phyloP scores from a whole-genome alignment of 1,140 invertebrate species.

The Drosophila busckii region DNA sequence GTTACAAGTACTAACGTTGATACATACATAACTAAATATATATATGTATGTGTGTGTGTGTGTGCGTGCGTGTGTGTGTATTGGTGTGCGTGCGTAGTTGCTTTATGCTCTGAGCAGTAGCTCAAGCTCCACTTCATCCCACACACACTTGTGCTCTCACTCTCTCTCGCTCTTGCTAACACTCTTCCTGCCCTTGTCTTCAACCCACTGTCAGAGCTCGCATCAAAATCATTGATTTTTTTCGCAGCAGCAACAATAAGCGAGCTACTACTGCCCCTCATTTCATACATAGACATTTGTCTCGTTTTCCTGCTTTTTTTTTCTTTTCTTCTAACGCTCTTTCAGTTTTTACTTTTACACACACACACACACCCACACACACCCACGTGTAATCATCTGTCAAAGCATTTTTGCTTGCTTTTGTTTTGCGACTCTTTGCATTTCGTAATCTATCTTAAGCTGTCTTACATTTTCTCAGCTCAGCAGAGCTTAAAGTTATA shows the following conservation, averaged over 20 bases:
- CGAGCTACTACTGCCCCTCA: slow-evolving; percentile 57
- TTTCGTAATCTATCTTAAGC: slow-evolving; percentile 31
- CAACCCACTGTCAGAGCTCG: slow-evolving; percentile 21
- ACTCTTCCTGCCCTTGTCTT: not conserved
- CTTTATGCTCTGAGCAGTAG: slow-evolving; percentile 11
- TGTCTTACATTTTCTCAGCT: not conserved
- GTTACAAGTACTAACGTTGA: slow-evolving; percentile 29
- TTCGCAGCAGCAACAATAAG: slow-evolving; percentile 27
- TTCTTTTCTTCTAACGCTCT: slow-evolving; percentile 1
- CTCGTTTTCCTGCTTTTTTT: no score
- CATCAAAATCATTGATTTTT: slow-evolving; percentile 58
- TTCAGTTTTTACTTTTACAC: slow-evolving; percentile 13
- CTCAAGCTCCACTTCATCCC: slow-evolving; percentile 10
- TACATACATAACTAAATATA: not conserved
- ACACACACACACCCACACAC: not conserved
- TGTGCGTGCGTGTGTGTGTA: slow-evolving; percentile 4
- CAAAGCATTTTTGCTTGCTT: slow-evolving; percentile 24
- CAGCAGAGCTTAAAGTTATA: not conserved
- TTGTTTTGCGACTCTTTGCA: no score
- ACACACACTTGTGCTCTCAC: slow-evolving; percentile 8
- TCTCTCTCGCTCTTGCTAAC: not conserved
- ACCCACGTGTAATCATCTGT: slow-evolving; percentile 27
- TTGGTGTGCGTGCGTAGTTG: slow-evolving; percentile 28
- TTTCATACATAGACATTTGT: slow-evolving; percentile 41
- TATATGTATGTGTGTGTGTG: slow-evolving; percentile 1